Evolutionary conservation across 2,888 invertebrate genomes (phyloP).

Genomic region (Acleris emargana): DNA sequence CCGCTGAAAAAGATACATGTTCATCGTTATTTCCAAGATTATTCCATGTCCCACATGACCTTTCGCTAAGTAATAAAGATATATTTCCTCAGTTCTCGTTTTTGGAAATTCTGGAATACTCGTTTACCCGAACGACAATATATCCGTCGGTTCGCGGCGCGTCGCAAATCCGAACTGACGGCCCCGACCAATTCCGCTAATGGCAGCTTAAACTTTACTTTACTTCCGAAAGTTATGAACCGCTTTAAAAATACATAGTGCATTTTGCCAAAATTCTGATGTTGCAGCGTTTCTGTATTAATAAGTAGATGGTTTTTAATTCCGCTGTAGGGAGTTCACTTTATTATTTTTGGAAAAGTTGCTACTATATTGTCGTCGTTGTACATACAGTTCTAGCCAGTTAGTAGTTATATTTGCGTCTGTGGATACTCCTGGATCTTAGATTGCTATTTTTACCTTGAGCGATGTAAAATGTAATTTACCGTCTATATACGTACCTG

Average conservation of each 20-base stretch:
- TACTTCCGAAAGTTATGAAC: constrained; percentile 60
- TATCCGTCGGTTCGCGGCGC: constrained; percentile 30
- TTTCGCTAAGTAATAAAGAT: constrained; percentile 28
- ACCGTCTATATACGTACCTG: constrained; percentile 48
- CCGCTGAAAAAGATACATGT: constrained; percentile 3
- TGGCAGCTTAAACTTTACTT: constrained; percentile 70
- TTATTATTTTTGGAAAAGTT: not conserved
- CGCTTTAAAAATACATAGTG: constrained; percentile 45
- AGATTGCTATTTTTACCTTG: not conserved
- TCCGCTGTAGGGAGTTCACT: not conserved
- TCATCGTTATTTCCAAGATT: not conserved
- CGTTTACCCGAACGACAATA: constrained; percentile 36
- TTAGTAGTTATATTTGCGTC: no score
- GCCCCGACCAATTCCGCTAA: constrained; percentile 70
- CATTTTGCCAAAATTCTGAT: constrained; percentile 24
- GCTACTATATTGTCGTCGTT: no score
- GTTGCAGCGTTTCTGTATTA: constrained; percentile 4
- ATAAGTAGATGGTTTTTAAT: constrained; percentile 6
- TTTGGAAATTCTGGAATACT: constrained; percentile 11
- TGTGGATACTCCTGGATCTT: no score
- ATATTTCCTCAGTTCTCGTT: constrained; percentile 26
- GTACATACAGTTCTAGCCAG: no score
- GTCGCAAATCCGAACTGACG: constrained; percentile 65
- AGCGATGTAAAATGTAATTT: constrained; percentile 10
- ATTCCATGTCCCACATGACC: constrained; percentile 16